Conservation (phyloP, 2,113 vertebrate species). For the Sceloporus undulatus region DNA sequence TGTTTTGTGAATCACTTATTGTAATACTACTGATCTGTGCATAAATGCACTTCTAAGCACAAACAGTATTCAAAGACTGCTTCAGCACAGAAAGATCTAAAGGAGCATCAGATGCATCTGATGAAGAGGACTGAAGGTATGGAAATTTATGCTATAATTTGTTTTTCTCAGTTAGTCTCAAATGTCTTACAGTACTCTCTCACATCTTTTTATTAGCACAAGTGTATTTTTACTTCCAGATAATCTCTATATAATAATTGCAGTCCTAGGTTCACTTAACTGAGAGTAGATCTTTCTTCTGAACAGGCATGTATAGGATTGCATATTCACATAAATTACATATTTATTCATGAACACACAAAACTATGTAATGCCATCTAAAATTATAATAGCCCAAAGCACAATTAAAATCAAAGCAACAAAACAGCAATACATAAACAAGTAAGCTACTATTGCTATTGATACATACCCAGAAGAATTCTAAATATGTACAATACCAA, state of each 20-base stretch:
- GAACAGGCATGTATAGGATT: background rate
- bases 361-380: background rate
- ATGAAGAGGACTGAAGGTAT: too few relatives aligned
- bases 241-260: background rate
- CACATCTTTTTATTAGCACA: background rate
- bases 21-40: background rate
- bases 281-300: background rate
- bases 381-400: background rate
- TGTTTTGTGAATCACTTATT: background rate
- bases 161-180: too few relatives aligned
- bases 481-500: background rate
- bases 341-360: background rate
- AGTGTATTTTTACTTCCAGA: background rate
- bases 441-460: too few relatives aligned
- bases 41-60: too few relatives aligned
- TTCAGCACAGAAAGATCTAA: too few relatives aligned
- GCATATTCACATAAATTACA: background rate
- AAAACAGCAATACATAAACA: background rate
- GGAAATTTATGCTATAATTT: too few relatives aligned
- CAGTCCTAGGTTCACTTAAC: background rate
- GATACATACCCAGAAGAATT: background rate
- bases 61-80: too few relatives aligned
- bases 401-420: background rate
- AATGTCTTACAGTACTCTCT: too few relatives aligned
- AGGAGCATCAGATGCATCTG: too few relatives aligned